phyloP scores from a whole-genome alignment of 2,113 vertebrate species.

The Oryzias melastigma region DNA sequence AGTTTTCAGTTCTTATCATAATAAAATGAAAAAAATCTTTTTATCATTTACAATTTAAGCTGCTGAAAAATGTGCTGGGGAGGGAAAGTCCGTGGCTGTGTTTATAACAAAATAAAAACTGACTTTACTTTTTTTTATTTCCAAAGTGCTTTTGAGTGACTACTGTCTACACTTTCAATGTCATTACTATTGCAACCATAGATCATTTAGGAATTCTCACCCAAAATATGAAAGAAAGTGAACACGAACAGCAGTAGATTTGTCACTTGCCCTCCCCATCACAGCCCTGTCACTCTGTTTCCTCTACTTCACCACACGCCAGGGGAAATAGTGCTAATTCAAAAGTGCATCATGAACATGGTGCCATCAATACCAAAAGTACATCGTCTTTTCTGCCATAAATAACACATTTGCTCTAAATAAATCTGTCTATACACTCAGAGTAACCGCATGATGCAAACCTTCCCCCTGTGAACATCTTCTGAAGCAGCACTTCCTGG shows the following conservation, averaged over 20 bases:
- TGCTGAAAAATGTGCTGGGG: constrained; percentile 38
- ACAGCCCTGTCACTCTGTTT: constrained; percentile 42
- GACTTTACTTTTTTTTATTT: constrained; percentile 15
- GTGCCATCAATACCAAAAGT: constrained; percentile 70
- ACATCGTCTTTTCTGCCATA: constrained; percentile 68
- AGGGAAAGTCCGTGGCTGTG: constrained; percentile 25
- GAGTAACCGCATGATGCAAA: constrained; percentile 64
- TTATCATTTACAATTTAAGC: constrained; percentile 4
- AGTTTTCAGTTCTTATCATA: constrained; percentile 26
- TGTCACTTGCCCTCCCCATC: constrained; percentile 32
- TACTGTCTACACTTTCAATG: neutral
- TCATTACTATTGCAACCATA: constrained; percentile 6
- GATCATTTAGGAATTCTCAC: neutral
- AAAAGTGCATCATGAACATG: constrained; percentile 78
- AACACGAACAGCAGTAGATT: constrained; percentile 35
- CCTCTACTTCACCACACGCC: constrained; percentile 46
- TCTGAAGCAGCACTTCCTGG: constrained; percentile 40
- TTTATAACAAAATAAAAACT: constrained; percentile 18
- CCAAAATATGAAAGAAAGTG: constrained; percentile 10
- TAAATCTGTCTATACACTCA: constrained; percentile 73
- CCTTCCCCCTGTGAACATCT: constrained; percentile 29
- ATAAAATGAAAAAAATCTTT: too few species aligned
- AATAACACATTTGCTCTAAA: constrained; percentile 69
- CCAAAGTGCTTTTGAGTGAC: constrained; percentile 19
- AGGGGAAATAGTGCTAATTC: constrained; percentile 58